Base-by-base conservation (phyloP, 23 tunicate genomes). In the Ciona savignyi region DNA sequence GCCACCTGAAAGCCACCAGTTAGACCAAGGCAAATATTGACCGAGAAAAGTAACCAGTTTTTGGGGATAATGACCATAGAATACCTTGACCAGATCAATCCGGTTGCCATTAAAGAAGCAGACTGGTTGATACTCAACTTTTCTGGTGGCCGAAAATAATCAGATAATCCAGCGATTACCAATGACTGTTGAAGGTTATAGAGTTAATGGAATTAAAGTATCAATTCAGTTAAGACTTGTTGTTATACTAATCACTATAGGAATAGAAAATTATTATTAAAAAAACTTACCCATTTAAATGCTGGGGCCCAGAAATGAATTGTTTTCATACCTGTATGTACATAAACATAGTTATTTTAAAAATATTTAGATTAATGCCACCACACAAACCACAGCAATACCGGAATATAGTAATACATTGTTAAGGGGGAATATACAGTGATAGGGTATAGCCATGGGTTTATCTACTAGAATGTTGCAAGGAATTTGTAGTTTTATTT, bases 301-400 rank as follows among this genome's bases (percentile, higher is more conserved):
- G 80, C 89, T 33, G 98, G 98, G 20, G 98, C 98, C 98, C 98
- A 93, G 61, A 93, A 93, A 81, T 86, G 94, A 0, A 93, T 86
- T 25, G 98, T 93, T 48, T 93, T 93, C 19, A 88, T 42, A 48
- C 95, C 95, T 74, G 72, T 35, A 70, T 26, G 32, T 67, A 2
- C 49, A 60, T 25, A 63, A 9, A 22, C 9, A 42, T n/a, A n/a
- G n/a, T n/a, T n/a, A n/a, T n/a, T n/a, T n/a, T n/a, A n/a, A n/a
- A n/a, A n/a, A n/a, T n/a, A n/a, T n/a, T n/a, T n/a, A n/a, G n/a
- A n/a, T n/a, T n/a, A n/a, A n/a, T n/a, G n/a, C n/a, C n/a, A n/a
- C n/a, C n/a, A n/a, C n/a, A n/a, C n/a, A n/a, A n/a, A n/a, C n/a
- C n/a, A n/a, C n/a, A n/a, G n/a, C n/a, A n/a, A n/a, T n/a, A n/a